Conservation (phyloP, 2,797 vertebrate species). For the Lagorchestes hirsutus region DNA sequence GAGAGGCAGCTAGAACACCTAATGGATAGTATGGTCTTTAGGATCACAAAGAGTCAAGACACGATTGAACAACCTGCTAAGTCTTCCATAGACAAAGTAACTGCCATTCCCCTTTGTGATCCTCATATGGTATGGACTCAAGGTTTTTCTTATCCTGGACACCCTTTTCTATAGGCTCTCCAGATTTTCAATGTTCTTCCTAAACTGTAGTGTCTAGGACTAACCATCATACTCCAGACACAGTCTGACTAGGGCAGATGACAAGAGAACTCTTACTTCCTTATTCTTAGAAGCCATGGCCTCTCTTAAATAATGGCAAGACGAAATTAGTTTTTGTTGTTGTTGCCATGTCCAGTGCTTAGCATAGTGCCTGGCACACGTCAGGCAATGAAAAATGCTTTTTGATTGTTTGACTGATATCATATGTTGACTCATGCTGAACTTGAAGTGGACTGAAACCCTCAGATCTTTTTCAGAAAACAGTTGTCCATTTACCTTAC, state of each 20-base stretch:
- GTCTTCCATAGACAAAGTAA: background rate
- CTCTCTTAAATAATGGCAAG: background rate
- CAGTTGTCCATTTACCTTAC: background rate
- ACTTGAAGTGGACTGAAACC: background rate
- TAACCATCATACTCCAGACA: background rate
- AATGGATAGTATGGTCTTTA: background rate
- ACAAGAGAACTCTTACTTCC: background rate
- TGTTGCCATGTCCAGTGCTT: background rate
- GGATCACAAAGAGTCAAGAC: background rate
- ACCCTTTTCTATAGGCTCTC: background rate
- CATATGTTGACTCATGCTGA: background rate
- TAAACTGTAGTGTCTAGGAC: background rate
- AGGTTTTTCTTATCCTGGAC: background rate
- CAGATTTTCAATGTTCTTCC: background rate
- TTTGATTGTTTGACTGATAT: background rate
- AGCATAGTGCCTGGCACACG: background rate
- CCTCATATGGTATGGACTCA: background rate
- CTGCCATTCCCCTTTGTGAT: background rate
- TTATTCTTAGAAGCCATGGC: background rate
- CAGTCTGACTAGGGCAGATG: background rate
- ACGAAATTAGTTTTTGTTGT: background rate
- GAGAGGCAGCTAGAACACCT: background rate
- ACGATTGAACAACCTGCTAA: background rate
- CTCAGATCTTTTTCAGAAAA: background rate
- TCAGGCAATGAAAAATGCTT: background rate